Conservation (phyloP, 2,113 vertebrate genomes). For the Cnemophilus loriae region DNA sequence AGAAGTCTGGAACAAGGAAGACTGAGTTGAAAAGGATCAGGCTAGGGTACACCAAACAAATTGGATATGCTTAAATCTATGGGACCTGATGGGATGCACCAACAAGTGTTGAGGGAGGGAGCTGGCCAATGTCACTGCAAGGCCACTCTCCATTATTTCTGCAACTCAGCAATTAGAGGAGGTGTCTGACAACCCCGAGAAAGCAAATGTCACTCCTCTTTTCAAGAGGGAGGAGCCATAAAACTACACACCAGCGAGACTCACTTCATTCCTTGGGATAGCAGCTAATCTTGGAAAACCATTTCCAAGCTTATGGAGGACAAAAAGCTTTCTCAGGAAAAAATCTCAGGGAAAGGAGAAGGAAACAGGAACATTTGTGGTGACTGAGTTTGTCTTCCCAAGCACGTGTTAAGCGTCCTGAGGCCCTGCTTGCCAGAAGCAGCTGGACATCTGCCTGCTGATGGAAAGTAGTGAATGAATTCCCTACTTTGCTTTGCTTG, state of each 20-base stretch:
- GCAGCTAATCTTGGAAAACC: neutral
- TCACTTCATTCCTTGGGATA: neutral
- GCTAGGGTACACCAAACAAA: neutral
- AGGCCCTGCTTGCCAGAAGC: neutral
- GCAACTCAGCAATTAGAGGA: neutral
- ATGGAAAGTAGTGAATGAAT: neutral
- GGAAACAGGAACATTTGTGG: neutral
- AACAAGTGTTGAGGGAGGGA: neutral
- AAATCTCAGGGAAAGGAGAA: neutral
- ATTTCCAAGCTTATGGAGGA: neutral
- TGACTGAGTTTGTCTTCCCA: neutral
- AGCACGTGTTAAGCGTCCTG: neutral
- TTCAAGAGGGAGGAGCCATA: neutral
- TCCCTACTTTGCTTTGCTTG: neutral
- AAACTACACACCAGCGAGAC: neutral
- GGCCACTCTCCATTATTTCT: neutral
- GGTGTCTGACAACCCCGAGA: fast-evolving
- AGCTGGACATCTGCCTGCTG: neutral
- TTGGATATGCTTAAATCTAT: neutral
- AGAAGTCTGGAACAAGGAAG: neutral
- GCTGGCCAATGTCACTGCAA: neutral
- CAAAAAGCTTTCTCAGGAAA: neutral
- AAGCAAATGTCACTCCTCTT: neutral
- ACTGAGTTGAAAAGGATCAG: neutral
- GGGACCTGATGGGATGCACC: neutral